Evolutionary conservation across 2,888 invertebrate genomes (phyloP).

Genomic region (Hoplodrina ambigua): DNA sequence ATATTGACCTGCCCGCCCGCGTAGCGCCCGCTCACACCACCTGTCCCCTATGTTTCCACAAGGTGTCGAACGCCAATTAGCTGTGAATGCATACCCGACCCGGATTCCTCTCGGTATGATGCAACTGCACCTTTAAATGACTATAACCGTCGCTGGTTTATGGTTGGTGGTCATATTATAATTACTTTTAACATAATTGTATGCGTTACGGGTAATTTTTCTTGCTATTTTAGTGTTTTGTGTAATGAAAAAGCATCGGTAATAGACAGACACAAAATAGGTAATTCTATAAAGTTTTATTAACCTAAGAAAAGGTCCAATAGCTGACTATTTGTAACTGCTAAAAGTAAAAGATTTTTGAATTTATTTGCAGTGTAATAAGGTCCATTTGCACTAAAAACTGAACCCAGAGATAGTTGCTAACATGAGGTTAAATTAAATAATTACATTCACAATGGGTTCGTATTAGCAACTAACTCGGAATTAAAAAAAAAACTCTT

Average conservation of each 20-base stretch:
- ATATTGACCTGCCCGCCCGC: constrained; percentile 1
- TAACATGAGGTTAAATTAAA: no score
- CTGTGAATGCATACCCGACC: constrained; percentile 51
- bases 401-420: no score
- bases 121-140: constrained; percentile 43
- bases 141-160: constrained; percentile 18
- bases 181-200: constrained; percentile 4
- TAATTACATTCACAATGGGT: no score
- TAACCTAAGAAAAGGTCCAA: no score
- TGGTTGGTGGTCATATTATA: constrained; percentile 12
- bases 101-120: constrained; percentile 52
- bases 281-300: no score
- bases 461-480: no score
- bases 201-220: neutral
- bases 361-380: neutral
- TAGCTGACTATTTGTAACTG: no score
- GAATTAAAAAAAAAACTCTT: no score
- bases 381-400: no score
- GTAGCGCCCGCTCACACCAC: constrained; percentile 3
- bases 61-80: constrained; percentile 65
- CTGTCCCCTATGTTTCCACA: constrained; percentile 46
- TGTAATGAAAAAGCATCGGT: neutral
- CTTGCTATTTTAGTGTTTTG: neutral
- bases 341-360: neutral
- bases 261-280: no score